Base-by-base conservation (phyloP, 2,113 vertebrate genomes). In the Hypanus sabinus region DNA sequence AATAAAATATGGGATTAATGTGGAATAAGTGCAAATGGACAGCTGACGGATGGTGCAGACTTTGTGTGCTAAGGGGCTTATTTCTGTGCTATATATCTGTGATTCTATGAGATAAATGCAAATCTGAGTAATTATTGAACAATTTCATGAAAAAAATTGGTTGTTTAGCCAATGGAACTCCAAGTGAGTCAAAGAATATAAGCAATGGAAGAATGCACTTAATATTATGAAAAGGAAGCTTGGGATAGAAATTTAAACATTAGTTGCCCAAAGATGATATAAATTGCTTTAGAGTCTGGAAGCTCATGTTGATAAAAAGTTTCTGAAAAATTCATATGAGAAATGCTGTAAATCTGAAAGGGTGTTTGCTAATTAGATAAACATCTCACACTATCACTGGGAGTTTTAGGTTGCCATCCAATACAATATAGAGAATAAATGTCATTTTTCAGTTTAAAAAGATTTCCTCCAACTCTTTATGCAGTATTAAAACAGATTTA, bases 401-500 rank as follows among this genome's bases (percentile, higher is more conserved):
- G 27, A 60, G 11, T 46, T 87, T 87, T 87, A 38, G 20, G 27
- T 87, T 87, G 16, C 20, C 55, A 87, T 87, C 38, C 22, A 87
- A 60, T 87, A 55, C 83, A 87, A 27, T 30, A 9, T 33, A 55
- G 46, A 60, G 55, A 87, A 55, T 60, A 81, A 36, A 36, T 33
- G 33, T 70, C 62, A 91, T 36, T 68, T 91, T n/a, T 91, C 65
- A 33, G 33, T 65, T 5, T 30, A 60, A 90, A 88, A 70, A 36
- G 62, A 14, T 91, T 91, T 68, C 33, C 62, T 70, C 12, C 33
- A 91, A 70, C 33, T 36, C 33, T n/a, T 91, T 68, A 36, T n/a
- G 57, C 55, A 91, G 33, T 70, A 36, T 27, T 65, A 36, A 91
- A 91, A 91, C 22, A 91, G 62, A 91, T 91, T 70, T 91, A 18